Evolutionary conservation across 2,113 vertebrate species (phyloP), one percentile per base, ranked within the genome.

Genomic region (Paramormyrops kingsleyae): DNA sequence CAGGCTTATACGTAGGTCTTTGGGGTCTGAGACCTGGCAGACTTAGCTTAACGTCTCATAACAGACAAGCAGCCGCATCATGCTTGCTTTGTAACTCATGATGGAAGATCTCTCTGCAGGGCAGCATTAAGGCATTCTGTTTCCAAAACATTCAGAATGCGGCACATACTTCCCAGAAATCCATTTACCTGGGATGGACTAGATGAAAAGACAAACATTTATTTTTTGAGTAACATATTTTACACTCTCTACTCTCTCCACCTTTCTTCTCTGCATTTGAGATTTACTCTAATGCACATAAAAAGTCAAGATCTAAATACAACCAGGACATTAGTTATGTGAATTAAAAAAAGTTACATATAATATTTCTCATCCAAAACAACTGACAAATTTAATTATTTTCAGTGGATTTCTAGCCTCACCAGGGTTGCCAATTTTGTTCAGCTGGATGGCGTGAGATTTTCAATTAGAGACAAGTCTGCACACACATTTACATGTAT

Each of bases 21-120:
- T 27, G 24, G 46, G n/a, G 84, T 35, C 84, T 87, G 27, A 21
- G 62, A 87, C 66, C 31, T 80, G 89, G 85, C 84, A 52, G 44
- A 49, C 13, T 53, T 77, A 62, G 74, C 62, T 87, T 80, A 47
- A 87, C 19, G 31, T n/a, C 59, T 53, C 62, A 83, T 56, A 49
- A 53, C 39, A 87, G 85, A 80, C 2, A 39, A 53, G 27, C 21
- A 85, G 15, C 56, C 13, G 6, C 46, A 90, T 80, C 47, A 90
- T n/a, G 85, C 66, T 88, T 83, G 89, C 89, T 90, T 87, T 90
- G 85, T 80, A 84, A n/a, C 49, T 87, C 46, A 39, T 53, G 85
- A 87, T 87, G 62, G 62, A 80, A 53, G 3, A 27, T 27, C 52
- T n/a, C 85, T 83, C 7, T 87, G 59, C 19, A 31, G 89, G 62